Evolutionary conservation across 2,888 invertebrate genomes (phyloP).

Genomic region (Mesorhabditis sp.): DNA sequence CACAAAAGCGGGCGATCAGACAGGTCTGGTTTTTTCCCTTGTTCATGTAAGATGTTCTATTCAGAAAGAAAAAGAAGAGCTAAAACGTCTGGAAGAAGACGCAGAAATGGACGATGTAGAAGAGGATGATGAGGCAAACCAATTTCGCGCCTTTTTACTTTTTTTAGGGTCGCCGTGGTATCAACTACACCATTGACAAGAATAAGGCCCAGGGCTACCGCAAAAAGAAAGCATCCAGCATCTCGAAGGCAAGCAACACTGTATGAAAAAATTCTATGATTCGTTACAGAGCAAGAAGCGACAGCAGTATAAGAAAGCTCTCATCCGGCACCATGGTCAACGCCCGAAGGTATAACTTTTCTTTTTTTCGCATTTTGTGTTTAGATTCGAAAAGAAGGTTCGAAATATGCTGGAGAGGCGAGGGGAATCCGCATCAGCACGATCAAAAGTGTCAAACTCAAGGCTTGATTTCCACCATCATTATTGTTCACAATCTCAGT

Average conservation of each 20-base stretch:
- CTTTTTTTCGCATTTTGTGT: neutral
- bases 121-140: neutral
- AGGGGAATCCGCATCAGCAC: slow-evolving; percentile 88
- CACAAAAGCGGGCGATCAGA: neutral
- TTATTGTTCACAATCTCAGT: neutral
- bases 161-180: slow-evolving; percentile 11
- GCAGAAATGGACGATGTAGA: neutral
- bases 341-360: neutral
- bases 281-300: slow-evolving; percentile 68
- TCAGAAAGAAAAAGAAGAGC: neutral
- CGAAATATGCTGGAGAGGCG: slow-evolving; percentile 82
- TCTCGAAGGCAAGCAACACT: slow-evolving; percentile 19
- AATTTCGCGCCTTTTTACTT: neutral
- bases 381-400: slow-evolving; percentile 73
- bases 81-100: neutral
- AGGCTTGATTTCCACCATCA: slow-evolving; percentile 36
- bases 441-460: slow-evolving; percentile 81
- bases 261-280: neutral
- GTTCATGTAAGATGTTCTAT: neutral
- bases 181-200: slow-evolving; percentile 28
- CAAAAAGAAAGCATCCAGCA: slow-evolving; percentile 31
- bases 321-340: slow-evolving; percentile 68
- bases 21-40: neutral
- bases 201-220: slow-evolving; percentile 28
- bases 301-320: slow-evolving; percentile 76